A percentile compares a stretch with the other conserved stretches of the same genome.
Evolutionary conservation across 2,113 vertebrate species (phyloP).

Genomic region (Merops nubicus): DNA sequence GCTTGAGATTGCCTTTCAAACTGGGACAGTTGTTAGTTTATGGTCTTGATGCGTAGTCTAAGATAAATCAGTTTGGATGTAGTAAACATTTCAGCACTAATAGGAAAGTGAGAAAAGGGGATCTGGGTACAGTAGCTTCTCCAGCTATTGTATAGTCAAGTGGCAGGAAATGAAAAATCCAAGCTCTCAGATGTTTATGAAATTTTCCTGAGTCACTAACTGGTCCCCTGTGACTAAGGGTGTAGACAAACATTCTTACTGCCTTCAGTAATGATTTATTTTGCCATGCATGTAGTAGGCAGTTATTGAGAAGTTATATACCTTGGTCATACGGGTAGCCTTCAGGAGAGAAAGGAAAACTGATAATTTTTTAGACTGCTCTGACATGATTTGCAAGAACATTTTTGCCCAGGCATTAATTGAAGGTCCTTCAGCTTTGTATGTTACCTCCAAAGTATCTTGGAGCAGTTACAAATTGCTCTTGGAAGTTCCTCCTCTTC

Average conservation of each 20-base stretch:
- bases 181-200: neutral
- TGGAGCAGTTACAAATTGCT: neutral
- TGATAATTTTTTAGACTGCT: neutral
- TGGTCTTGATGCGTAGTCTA: neutral
- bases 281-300: neutral
- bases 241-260: slow-evolving; percentile 23
- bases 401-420: neutral
- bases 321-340: neutral
- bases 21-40: neutral
- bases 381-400: neutral
- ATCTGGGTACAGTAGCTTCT: neutral
- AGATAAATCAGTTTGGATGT: neutral
- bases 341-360: neutral
- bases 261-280: slow-evolving; percentile 13
- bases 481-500: neutral
- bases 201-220: slow-evolving; percentile 21
- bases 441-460: neutral
- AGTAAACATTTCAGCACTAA: neutral
- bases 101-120: neutral
- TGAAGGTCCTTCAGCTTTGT: neutral
- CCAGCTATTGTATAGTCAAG: neutral
- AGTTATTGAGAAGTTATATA: neutral
- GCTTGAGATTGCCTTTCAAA: neutral
- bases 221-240: neutral
- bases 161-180: slow-evolving; percentile 31